A percentile compares a stretch with the other conserved stretches of the same genome.
Evolutionary conservation across 2,113 vertebrate species (phyloP).

Genomic region (Andinoacara biseriatus): DNA sequence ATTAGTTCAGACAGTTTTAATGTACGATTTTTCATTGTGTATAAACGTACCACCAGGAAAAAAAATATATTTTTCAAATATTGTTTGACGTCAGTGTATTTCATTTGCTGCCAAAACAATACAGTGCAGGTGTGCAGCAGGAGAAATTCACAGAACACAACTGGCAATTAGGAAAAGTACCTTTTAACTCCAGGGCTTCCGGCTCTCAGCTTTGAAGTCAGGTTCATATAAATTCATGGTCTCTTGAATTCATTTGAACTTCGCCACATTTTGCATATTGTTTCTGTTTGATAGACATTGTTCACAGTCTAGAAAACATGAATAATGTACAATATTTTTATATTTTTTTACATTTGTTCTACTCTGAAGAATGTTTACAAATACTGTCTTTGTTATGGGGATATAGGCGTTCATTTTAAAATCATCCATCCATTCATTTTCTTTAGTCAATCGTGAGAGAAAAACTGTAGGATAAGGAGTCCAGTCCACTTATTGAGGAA

Average conservation of each 20-base stretch:
- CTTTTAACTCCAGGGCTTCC: conserved; percentile 15
- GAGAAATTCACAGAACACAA: conserved; percentile 8
- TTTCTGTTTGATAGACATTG: not conserved
- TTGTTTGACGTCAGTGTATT: conserved; percentile 7
- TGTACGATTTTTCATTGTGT: not conserved
- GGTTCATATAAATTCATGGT: conserved; percentile 22
- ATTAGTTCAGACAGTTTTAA: not conserved
- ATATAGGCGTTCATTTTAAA: not conserved
- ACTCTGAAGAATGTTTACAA: not conserved
- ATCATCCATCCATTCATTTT: too few relatives aligned
- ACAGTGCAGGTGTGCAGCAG: conserved; percentile 17
- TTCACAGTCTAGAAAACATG: not conserved
- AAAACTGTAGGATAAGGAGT: not conserved
- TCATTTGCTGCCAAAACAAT: not conserved
- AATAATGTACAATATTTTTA: not conserved
- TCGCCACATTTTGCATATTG: not conserved
- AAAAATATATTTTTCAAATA: not conserved
- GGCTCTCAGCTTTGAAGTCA: conserved; percentile 40
- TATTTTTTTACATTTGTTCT: not conserved
- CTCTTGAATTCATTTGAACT: conserved; percentile 1
- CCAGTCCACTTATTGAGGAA: not conserved
- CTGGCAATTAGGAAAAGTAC: conserved; percentile 32
- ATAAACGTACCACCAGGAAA: not conserved
- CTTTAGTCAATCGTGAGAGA: not conserved
- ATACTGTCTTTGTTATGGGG: not conserved